Base-by-base conservation (phyloP, 1,140 invertebrate species). In the Drosophila elegans region DNA sequence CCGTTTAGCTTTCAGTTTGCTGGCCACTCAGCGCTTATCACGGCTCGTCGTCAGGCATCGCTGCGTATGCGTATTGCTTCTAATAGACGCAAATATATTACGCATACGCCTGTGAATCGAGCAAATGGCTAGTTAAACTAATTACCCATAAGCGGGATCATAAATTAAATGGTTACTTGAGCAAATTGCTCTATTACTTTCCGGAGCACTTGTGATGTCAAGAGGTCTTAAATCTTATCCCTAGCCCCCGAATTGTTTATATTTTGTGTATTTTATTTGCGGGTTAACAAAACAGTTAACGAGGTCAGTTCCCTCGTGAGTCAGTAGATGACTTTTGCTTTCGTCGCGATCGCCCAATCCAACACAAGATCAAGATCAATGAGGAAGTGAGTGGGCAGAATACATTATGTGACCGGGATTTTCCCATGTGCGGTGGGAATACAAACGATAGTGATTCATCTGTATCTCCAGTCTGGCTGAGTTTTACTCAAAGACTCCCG, bases 51-150 rank as follows among this genome's bases (percentile, higher is more conserved):
- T 64, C 54, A 74, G 74, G 77, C 81, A 56, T 42, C 72, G 62
- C 21, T 80, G 72, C 76, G 57, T 80, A 74, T 85, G 66, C 76
- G 77, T 76, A 66, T 52, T 56, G 27, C 25, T 41, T 5, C n/a
- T 27, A 34, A 39, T 56, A 36, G 44, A 16, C 48, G 38, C 36
- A 63, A 36, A 59, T 34, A 48, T 56, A 69, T 25, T 44, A 53
- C 48, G 21, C 13, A 72, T 38, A 41, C n/a, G 49, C 32, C 1
- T 36, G 51, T 74, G 45, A 48, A 64, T 49, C 13, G 16, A 32
- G 44, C 21, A 41, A 64, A 72, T 74, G 27, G 56, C 6, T 29
- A 46, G 32, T 66, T 46, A 54, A 16, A 5, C 38, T 69, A 67
- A 72, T 74, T 73, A 42, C n/a, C 38, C 39, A n/a, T 21, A 41